Percentiles rank a stretch among this genome's conserved stretches.
These are phyloP conservation scores for Leuciscus waleckii DNA, from an alignment of 2,797 vertebrate genomes.

Conservation along the genomic window DNA sequence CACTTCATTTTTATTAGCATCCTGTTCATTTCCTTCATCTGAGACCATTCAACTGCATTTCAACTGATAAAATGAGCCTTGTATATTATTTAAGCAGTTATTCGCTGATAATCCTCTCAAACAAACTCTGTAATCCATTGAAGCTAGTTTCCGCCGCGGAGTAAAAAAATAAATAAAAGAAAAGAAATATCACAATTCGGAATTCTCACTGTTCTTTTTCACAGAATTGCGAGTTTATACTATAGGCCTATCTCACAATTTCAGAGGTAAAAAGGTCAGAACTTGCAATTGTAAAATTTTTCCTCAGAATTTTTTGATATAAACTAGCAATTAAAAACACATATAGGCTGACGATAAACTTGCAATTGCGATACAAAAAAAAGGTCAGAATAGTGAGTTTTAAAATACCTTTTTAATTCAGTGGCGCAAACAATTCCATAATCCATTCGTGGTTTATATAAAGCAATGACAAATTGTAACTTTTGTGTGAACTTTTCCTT, in stretches of 20 bases:
- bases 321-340: background rate
- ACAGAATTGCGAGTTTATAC: background rate
- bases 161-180: too few relatives aligned
- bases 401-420: background rate
- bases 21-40: background rate
- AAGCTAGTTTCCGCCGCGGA: too few relatives aligned
- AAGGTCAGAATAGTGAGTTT: background rate
- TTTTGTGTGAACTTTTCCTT: background rate
- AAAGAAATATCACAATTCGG: too few relatives aligned
- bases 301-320: background rate
- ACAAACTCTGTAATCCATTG: background rate
- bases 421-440: background rate
- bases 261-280: too few relatives aligned
- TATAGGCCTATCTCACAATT: too few relatives aligned
- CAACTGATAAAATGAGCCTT: background rate
- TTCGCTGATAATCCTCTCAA: background rate
- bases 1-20: background rate
- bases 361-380: background rate
- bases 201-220: background rate
- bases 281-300: background rate
- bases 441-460: background rate
- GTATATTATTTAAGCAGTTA: background rate
- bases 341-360: background rate
- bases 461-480: background rate
- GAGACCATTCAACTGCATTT: background rate